phyloP scores from a whole-genome alignment of 2,797 vertebrate species.

The Mormyrus proboscirostris region DNA sequence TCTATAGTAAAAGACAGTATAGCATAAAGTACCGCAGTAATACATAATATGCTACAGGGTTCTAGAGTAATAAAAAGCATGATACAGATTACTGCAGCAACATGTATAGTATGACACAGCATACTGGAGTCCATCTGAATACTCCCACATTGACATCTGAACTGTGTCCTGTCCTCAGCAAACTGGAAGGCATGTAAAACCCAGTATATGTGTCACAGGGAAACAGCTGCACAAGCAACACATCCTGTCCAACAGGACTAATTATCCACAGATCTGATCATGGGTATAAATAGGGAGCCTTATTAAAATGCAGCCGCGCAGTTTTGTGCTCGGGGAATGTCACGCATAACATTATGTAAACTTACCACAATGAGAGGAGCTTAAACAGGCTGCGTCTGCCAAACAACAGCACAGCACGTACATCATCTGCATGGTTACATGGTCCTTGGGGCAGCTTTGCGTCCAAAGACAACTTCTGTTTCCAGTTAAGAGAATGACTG shows the following conservation, averaged over 20 bases:
- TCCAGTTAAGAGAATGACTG: background rate
- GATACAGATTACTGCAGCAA: background rate
- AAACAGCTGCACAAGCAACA: background rate
- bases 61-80: background rate
- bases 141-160: background rate
- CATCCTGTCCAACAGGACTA: background rate
- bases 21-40: background rate
- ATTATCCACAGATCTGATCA: background rate
- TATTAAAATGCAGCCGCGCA: background rate
- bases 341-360: background rate
- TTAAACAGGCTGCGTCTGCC: constrained; percentile 8
- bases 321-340: background rate
- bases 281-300: background rate
- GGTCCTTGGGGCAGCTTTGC: background rate
- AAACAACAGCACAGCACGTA: constrained; percentile 14
- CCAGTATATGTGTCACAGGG: background rate
- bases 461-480: constrained; percentile 18
- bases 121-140: background rate
- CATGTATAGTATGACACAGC: background rate
- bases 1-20: background rate
- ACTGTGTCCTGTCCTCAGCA: background rate
- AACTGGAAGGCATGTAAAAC: background rate
- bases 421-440: background rate
- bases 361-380: constrained; percentile 16
- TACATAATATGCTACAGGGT: background rate